Evolutionary conservation across 2,888 invertebrate genomes (phyloP), one percentile per base, ranked within the genome.

Genomic region (Scaptomyza cyrtandrae): DNA sequence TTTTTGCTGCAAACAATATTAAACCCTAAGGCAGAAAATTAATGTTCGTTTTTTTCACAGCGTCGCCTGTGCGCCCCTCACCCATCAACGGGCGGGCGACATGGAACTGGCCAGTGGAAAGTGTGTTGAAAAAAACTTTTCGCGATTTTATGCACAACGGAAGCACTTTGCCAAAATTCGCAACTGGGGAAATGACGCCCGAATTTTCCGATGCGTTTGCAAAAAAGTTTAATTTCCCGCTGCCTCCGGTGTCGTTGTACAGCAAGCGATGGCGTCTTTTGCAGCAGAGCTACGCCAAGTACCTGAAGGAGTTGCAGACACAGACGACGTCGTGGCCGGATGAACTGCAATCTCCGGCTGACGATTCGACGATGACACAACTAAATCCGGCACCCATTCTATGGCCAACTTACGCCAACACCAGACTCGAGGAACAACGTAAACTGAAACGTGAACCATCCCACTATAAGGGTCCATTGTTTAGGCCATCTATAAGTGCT

Each of bases 401-500:
- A 61, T 71, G 72, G 72, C 60, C 72, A 27, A 13, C 45, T 24
- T 56, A 70, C 43, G 54, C 50, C 41, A 57, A 67, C 45, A 48
- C 16, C 27, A 52, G 48, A 52, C 16, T 35, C 10, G 43, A 50
- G 24, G 27, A 37, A 24, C 37, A 52, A 52, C 56, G n/a, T 43
- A 70, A 66, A 54, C 64, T 45, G 31, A 91, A 90, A 65, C 88
- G 90, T 9, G 71, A 86, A 54, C 29, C 55, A 11, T 11, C 43
- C 41, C 57, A 76, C 62, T 71, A 71, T 60, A 14, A 44, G 14
- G 60, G 50, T 27, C 43, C 41, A 13, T 54, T 49, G 59, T 87
- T 71, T 82, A 88, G 82, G 44, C 92, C 92, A 19, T 89, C 92
- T n/a, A 90, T 92, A 60, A 92, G 91, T 86, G 89, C 90, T 87